Conservation (phyloP, 2,113 vertebrate genomes). For the Notothenia coriiceps region DNA sequence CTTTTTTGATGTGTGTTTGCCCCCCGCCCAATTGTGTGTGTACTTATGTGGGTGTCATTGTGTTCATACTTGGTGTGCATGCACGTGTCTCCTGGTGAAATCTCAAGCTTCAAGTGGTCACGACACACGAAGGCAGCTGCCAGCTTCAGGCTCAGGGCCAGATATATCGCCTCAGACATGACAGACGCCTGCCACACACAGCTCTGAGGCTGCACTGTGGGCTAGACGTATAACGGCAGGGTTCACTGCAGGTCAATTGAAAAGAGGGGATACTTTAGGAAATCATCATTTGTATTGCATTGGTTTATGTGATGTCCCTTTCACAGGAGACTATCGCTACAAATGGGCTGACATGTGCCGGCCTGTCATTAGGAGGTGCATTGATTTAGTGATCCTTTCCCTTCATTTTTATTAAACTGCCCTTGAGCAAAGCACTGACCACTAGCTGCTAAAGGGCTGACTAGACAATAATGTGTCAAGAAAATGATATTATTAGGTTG, state of each 20-base stretch:
- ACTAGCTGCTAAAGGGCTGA: constrained; percentile 9
- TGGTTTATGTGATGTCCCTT: constrained; percentile 28
- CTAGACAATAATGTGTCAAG: neutral
- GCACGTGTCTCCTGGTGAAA: constrained; percentile 59
- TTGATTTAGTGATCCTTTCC: neutral
- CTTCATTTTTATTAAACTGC: constrained; percentile 23
- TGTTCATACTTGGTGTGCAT: constrained; percentile 53
- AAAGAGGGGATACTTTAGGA: constrained; percentile 24
- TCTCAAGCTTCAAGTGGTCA: constrained; percentile 70
- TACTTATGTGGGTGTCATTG: constrained; percentile 8
- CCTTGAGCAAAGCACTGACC: constrained; percentile 12
- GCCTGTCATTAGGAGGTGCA: constrained; percentile 14
- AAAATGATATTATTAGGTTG: constrained; percentile 6
- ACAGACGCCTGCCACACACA: constrained; percentile 63
- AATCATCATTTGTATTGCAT: constrained; percentile 42
- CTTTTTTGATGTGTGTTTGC: neutral
- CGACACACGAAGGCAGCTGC: constrained; percentile 71
- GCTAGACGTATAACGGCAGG: constrained; percentile 29
- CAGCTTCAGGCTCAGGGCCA: constrained; percentile 67
- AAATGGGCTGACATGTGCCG: constrained; percentile 26
- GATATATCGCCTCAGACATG: constrained; percentile 59
- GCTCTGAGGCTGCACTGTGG: constrained; percentile 43
- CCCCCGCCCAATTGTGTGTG: constrained; percentile 24
- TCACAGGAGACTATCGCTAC: constrained; percentile 14
- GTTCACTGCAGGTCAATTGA: constrained; percentile 41